These are phyloP conservation scores for Phaethornis superciliosus DNA, from an alignment of 2,113 vertebrate genomes.

Conservation along the genomic window DNA sequence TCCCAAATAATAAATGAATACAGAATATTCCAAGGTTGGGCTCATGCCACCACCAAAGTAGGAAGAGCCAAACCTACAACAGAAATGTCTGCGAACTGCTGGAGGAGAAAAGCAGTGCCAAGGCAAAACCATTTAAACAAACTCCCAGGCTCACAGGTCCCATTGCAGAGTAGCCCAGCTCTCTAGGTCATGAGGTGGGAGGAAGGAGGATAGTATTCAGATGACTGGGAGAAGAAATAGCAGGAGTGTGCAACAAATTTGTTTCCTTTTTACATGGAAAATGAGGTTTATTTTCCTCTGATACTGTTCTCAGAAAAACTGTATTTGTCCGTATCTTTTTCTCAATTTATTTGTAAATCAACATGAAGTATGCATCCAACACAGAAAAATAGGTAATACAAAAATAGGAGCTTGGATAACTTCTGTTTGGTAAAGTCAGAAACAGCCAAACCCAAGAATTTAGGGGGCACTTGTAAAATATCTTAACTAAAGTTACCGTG, in stretches of 20 bases:
- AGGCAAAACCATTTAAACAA: neutral
- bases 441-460: neutral
- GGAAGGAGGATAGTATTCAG: neutral
- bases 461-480: neutral
- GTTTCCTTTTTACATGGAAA: neutral
- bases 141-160: neutral
- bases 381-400: neutral
- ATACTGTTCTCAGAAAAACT: neutral
- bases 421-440: neutral
- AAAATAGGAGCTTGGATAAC: neutral
- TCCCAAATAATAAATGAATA: constrained; percentile 43
- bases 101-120: neutral
- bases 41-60: neutral
- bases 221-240: neutral
- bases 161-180: neutral
- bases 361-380: neutral
- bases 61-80: neutral
- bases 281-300: neutral
- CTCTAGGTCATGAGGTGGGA: neutral
- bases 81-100: constrained; percentile 8
- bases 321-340: neutral
- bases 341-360: neutral
- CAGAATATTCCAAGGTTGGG: neutral
- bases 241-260: neutral
- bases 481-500: neutral